Percentiles rank a stretch among this genome's conserved stretches.
These are phyloP conservation scores for Cinara cedri DNA, from an alignment of 2,888 invertebrate species.

Conservation along the genomic window DNA sequence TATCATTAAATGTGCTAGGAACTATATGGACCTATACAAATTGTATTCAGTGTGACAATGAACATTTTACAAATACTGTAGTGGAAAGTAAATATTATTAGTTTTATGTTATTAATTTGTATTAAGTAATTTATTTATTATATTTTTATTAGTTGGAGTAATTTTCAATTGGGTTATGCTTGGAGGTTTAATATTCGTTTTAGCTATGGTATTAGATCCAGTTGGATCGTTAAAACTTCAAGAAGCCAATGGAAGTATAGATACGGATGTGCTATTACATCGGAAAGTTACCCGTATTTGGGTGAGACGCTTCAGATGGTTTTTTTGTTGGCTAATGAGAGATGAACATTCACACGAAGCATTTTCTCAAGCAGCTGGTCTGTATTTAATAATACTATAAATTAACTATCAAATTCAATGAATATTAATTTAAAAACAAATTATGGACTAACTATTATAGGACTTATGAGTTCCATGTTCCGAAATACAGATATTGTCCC, in stretches of 20 bases:
- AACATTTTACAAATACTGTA: slow-evolving; percentile 73
- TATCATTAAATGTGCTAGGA: slow-evolving; percentile 79
- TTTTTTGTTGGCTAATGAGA: slow-evolving; percentile 73
- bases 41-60: slow-evolving; percentile 72
- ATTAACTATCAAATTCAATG: not conserved
- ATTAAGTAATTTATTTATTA: not conserved
- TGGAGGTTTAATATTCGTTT: slow-evolving; percentile 74
- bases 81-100: slow-evolving; percentile 70
- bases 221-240: slow-evolving; percentile 73
- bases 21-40: slow-evolving; percentile 82
- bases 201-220: slow-evolving; percentile 83
- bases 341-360: slow-evolving; percentile 80
- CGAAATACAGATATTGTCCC: slow-evolving; percentile 86
- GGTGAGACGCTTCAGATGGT: slow-evolving; percentile 77
- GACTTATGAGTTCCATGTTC: slow-evolving; percentile 78
- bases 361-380: slow-evolving; percentile 79
- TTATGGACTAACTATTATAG: slow-evolving; percentile 63
- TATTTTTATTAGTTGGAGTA: slow-evolving; percentile 70
- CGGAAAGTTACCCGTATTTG: slow-evolving; percentile 75
- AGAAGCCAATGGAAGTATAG: slow-evolving; percentile 63
- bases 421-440: slow-evolving; percentile 28
- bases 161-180: slow-evolving; percentile 83
- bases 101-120: slow-evolving; percentile 2
- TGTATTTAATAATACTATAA: slow-evolving; percentile 62
- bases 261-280: slow-evolving; percentile 72